These are phyloP conservation scores for Orthonevra nobilis DNA, from an alignment of 2,888 invertebrate species.

Conservation along the genomic window DNA sequence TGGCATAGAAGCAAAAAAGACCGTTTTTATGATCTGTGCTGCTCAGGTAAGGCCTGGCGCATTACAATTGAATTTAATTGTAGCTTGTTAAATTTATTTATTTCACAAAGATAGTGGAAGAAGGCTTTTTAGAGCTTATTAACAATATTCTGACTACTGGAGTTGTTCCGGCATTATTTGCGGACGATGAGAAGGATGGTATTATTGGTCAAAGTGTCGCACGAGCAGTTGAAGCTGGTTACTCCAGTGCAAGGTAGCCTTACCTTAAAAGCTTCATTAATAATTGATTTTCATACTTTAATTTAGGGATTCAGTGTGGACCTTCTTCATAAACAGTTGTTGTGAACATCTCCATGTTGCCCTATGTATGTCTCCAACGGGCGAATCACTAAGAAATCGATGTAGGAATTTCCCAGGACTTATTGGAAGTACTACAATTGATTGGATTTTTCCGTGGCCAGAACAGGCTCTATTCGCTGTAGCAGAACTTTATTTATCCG, in stretches of 20 bases:
- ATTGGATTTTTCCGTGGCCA: constrained; percentile 98
- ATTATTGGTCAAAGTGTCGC: constrained; percentile 87
- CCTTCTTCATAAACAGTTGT: constrained; percentile 88
- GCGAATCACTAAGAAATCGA: constrained; percentile 89
- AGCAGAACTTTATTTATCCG: constrained; percentile 90
- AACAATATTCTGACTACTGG: constrained; percentile 96
- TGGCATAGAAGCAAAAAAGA: constrained; percentile 89
- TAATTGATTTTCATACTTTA: not conserved
- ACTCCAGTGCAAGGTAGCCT: constrained; percentile 87
- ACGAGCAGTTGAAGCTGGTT: constrained; percentile 86
- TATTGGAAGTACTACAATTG: constrained; percentile 94
- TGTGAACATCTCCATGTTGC: constrained; percentile 94
- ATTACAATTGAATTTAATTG: no score
- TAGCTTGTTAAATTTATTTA: not conserved
- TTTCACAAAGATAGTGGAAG: constrained; percentile 83
- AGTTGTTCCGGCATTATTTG: constrained; percentile 91
- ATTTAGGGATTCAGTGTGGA: constrained; percentile 91
- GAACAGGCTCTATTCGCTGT: constrained; percentile 93
- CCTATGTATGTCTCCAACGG: constrained; percentile 93
- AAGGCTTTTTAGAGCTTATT: constrained; percentile 92
- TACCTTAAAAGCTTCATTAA: no score
- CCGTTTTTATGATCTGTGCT: constrained; percentile 91
- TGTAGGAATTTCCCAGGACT: constrained; percentile 95
- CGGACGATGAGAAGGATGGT: constrained; percentile 93
- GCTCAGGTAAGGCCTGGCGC: constrained; percentile 87